Evolutionary conservation across 2,797 vertebrate genomes (phyloP).

Genomic region (Champsocephalus gunnari): DNA sequence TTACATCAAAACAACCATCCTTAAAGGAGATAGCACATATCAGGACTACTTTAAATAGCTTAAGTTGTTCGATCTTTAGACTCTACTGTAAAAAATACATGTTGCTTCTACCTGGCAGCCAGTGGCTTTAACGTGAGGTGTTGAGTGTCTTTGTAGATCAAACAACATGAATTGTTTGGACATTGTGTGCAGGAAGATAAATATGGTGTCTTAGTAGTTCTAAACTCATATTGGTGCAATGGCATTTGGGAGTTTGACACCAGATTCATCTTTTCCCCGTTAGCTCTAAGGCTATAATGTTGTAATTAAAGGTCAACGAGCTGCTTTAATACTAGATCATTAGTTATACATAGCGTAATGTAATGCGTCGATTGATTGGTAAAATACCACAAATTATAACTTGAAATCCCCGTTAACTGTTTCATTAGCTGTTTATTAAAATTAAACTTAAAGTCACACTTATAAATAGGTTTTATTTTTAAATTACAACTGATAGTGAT

Average conservation of each 20-base stretch:
- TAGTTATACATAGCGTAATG: background rate
- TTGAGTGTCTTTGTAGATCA: background rate
- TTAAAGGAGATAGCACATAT: background rate
- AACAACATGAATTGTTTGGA: background rate
- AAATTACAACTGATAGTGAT: too few relatives aligned
- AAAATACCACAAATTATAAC: background rate
- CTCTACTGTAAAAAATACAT: background rate
- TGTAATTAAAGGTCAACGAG: background rate
- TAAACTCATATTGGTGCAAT: background rate
- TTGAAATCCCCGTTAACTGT: background rate
- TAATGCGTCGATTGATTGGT: background rate
- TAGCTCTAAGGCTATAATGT: background rate
- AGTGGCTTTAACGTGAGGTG: background rate
- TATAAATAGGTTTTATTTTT: background rate
- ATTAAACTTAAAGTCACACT: constrained; percentile 1
- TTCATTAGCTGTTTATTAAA: background rate
- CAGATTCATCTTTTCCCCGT: background rate
- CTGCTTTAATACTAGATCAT: background rate
- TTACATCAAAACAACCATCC: constrained; percentile 41
- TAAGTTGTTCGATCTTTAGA: background rate
- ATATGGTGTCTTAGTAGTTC: background rate
- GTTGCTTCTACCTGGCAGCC: constrained; percentile 1
- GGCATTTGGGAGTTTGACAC: constrained; percentile 2
- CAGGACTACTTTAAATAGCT: background rate
- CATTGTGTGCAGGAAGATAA: background rate